Conservation (phyloP, 2,797 vertebrate species). For the Pagetopsis macropterus region DNA sequence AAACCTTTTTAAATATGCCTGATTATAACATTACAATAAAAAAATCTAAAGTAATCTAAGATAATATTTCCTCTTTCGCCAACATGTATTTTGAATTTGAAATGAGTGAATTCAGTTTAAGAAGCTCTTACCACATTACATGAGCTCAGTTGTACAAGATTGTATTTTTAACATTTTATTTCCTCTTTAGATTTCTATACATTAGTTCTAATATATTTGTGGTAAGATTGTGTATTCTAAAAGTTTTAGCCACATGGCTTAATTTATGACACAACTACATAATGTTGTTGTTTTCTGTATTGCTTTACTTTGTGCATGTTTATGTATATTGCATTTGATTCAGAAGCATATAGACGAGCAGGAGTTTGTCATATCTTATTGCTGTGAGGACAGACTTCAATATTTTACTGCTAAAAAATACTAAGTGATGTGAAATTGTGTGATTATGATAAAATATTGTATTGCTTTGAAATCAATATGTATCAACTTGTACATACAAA, state of each 20-base stretch:
- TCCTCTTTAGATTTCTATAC: slow-evolving; percentile 66
- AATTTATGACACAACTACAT: slow-evolving; percentile 78
- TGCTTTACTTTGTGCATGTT: slow-evolving; percentile 79
- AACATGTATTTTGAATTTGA: slow-evolving; percentile 52
- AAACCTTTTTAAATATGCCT: slow-evolving; percentile 15
- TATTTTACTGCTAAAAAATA: slow-evolving; percentile 44
- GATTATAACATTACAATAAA: slow-evolving; percentile 1
- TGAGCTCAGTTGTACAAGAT: slow-evolving; percentile 75
- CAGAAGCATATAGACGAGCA: slow-evolving; percentile 68
- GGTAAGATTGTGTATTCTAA: slow-evolving; percentile 76
- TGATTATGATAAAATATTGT: slow-evolving; percentile 54
- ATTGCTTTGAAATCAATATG: slow-evolving; percentile 69
- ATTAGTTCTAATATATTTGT: slow-evolving; percentile 78
- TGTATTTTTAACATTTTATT: slow-evolving; percentile 79
- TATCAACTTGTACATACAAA: slow-evolving; percentile 69
- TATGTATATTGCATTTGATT: slow-evolving; percentile 77
- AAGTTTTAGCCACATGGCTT: slow-evolving; percentile 66
- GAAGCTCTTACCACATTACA: slow-evolving; percentile 32
- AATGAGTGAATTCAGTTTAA: slow-evolving; percentile 55
- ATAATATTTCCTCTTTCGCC: slow-evolving; percentile 31
- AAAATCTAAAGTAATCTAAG: not conserved
- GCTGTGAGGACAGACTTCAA: slow-evolving; percentile 58
- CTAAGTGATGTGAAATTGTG: slow-evolving; percentile 46
- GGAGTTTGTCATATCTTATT: slow-evolving; percentile 57
- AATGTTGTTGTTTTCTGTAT: slow-evolving; percentile 62